A percentile compares a stretch with the other conserved stretches of the same genome.
These are phyloP conservation scores for Conus betulinus DNA, from an alignment of 1,140 invertebrate species.

Conservation along the genomic window DNA sequence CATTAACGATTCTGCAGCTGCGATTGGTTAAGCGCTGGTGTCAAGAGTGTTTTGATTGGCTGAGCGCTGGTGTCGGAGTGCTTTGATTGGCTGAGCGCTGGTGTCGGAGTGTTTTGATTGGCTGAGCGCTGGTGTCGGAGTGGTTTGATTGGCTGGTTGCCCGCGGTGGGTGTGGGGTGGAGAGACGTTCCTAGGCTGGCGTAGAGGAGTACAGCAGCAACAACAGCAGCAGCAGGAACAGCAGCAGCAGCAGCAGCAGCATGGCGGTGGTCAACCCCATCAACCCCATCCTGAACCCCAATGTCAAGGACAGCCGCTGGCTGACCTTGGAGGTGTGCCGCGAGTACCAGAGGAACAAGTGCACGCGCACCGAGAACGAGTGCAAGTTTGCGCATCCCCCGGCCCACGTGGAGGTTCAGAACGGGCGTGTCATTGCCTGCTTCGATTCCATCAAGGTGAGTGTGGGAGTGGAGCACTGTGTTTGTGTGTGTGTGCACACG, in stretches of 20 bases:
- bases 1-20: too few species aligned
- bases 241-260: neutral
- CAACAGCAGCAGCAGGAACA: too few species aligned
- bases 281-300: slow-evolving; percentile 57
- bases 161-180: too few species aligned
- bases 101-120: too few species aligned
- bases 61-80: too few species aligned
- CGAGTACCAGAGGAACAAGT: slow-evolving; percentile 99
- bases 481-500: neutral
- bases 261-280: slow-evolving; percentile 90
- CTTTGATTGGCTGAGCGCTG: too few species aligned
- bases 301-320: slow-evolving; percentile 99
- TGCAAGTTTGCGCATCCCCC: slow-evolving; percentile 99
- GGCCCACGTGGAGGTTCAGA: slow-evolving; percentile 99
- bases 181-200: too few species aligned
- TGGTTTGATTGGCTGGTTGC: too few species aligned
- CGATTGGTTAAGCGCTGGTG: too few species aligned
- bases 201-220: too few species aligned
- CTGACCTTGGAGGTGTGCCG: slow-evolving; percentile 99
- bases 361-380: slow-evolving; percentile 97
- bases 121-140: too few species aligned
- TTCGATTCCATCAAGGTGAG: slow-evolving; percentile 99
- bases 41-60: too few species aligned
- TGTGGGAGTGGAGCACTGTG: slow-evolving; percentile 34
- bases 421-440: slow-evolving; percentile 99